A percentile compares a stretch with the other conserved stretches of the same genome.
Conservation (phyloP, 2,888 invertebrate species). For the Acrobasis repandana region DNA sequence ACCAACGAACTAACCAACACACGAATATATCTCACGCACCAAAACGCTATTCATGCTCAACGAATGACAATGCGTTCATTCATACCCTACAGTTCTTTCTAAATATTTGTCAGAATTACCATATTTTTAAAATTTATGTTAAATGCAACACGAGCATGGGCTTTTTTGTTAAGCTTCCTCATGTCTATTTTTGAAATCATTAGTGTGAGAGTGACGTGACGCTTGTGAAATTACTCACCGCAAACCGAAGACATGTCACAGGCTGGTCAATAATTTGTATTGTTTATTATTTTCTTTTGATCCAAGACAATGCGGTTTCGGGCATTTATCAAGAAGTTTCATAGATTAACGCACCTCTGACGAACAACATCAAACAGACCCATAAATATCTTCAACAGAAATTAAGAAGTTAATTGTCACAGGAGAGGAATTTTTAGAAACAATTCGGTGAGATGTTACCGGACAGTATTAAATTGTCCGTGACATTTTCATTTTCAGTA, state of each 20-base stretch:
- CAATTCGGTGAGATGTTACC: constrained; percentile 38
- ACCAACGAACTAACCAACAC: constrained; percentile 22
- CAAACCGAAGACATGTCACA: constrained; percentile 65
- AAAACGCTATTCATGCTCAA: constrained; percentile 36
- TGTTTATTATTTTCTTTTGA: constrained; percentile 75
- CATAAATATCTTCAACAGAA: constrained; percentile 56
- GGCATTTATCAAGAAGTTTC: constrained; percentile 62
- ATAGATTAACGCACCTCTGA: constrained; percentile 60
- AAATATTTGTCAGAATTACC: constrained; percentile 35
- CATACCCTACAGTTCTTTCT: constrained; percentile 33
- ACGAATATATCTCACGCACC: constrained; percentile 30
- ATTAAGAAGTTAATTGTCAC: constrained; percentile 60
- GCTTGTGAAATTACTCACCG: constrained; percentile 63
- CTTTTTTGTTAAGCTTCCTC: constrained; percentile 50
- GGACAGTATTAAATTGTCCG: constrained; percentile 26
- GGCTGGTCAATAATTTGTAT: constrained; percentile 65
- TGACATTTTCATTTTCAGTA: constrained; percentile 20
- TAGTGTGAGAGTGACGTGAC: constrained; percentile 56
- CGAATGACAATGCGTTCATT: constrained; percentile 41
- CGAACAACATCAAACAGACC: constrained; percentile 63
- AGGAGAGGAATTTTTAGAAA: constrained; percentile 42
- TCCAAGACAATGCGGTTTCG: constrained; percentile 58
- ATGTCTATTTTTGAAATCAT: constrained; percentile 67
- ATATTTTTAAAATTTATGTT: constrained; percentile 48
- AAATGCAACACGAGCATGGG: constrained; percentile 45